Evolutionary conservation across 92 coral and sea anemone species (phyloP).

Genomic region (Parazoanthus atlanticus): DNA sequence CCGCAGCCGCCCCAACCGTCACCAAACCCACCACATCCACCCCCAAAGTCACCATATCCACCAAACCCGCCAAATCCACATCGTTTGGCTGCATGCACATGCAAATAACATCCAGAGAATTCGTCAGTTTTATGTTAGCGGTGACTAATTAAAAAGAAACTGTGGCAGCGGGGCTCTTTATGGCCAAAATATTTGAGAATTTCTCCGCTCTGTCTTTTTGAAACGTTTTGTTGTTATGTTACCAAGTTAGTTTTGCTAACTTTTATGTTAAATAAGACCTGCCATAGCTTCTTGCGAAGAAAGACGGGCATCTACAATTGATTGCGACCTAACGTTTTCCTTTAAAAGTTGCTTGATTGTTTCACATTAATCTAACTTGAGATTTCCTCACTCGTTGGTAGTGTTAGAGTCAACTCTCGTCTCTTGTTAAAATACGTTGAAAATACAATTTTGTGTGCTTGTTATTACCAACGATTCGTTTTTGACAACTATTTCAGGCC

Average conservation of each 20-base stretch:
- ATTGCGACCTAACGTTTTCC: too few species aligned
- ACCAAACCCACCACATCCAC: neutral
- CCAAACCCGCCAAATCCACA: slow-evolving; percentile 62
- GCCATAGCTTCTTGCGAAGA: neutral
- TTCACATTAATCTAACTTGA: too few species aligned
- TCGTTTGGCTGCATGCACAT: slow-evolving; percentile 54
- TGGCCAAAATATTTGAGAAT: too few species aligned
- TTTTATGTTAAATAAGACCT: neutral
- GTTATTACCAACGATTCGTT: neutral
- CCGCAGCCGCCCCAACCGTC: neutral
- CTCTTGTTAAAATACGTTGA: neutral
- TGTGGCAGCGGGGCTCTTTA: neutral
- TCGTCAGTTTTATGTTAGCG: neutral
- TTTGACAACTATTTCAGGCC: neutral
- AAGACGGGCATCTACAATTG: too few species aligned
- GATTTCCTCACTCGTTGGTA: neutral
- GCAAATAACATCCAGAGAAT: slow-evolving; percentile 35
- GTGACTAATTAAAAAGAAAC: neutral
- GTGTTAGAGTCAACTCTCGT: neutral
- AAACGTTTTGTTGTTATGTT: neutral
- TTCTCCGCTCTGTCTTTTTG: neutral
- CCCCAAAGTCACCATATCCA: slow-evolving; percentile 21
- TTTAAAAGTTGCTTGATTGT: neutral
- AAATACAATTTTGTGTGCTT: neutral
- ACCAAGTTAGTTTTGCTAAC: neutral